Base-by-base conservation (phyloP, 1,140 invertebrate genomes). In the Streblospio benedicti region DNA sequence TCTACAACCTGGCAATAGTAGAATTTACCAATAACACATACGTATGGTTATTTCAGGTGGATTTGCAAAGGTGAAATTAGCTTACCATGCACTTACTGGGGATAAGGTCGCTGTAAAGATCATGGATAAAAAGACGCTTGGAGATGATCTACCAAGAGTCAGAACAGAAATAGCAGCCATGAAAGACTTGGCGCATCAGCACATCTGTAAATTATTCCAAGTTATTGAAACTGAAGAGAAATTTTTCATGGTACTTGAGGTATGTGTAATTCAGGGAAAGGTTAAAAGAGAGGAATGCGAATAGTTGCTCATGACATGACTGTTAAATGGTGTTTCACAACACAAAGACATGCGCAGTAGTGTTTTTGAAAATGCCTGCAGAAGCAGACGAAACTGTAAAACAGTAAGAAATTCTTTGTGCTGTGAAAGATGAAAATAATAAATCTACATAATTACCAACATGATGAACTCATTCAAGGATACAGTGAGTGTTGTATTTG, bases 91-190 rank as follows among this genome's bases (percentile, higher is more conserved):
- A 12, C 74, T 86, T 2, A 90, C 89, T 41, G 86, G 86, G 38
- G 86, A 89, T 69, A 87, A 88, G 72, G 88, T 91, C 54, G 89
- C 89, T n/a, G 83, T 91, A 54, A 91, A 91, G 80, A 88, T 90
- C 32, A 89, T 91, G 83, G 85, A 90, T 63, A 91, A 91, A 76
- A 76, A 77, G 53, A 72, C 79, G 20, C 71, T 91, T 52, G 86
- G 89, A 87, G 84, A 86, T 68, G 90, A 93, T 75, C 79, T 92
- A 35, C 86, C 85, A 23, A 75, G 89, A 67, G 85, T 92, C 3
- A 83, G 84, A 69, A 76, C 86, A 45, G 90, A 93, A 76, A 84
- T 93, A 30, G 83, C 85, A 67, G 89, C 90, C 2, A 81, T 93
- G 72, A 89, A 90, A 71, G 81, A 81, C 33, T 75, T 93, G 1